Base-by-base conservation (phyloP, 2,113 vertebrate genomes). In the Notechis scutatus region DNA sequence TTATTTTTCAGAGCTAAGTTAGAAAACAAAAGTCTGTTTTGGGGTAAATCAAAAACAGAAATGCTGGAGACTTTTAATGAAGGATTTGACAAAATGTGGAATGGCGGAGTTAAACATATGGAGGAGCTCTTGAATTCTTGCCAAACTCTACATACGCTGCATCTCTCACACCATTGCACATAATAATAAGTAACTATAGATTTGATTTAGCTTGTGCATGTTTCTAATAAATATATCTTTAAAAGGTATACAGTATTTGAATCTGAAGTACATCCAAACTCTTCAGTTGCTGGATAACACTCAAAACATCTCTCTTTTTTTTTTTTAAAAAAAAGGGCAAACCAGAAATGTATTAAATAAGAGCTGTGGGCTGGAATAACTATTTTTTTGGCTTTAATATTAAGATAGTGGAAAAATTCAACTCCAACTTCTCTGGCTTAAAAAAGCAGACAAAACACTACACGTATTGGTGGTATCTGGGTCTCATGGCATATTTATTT, bases 31-130 rank as follows among this genome's bases (percentile, higher is more conserved):
- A 92, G 56, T 52, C 91, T 96, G 92, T 95, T 97, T 95, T 96
- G 93, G 93, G 95, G 94, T 95, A 96, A 97, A 96, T 96, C 95
- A 90, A 85, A 94, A 95, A 94, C 94, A 95, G 94, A 96, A 95
- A 96, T 92, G 95, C 90, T 96, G 88, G 94, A 89, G 85, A 95
- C 94, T 96, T 95, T 93, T 34, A 69, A 91, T 74, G 87, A 96
- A 94, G 93, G 92, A 90, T 91, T 93, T 88, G 91, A 95, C 90
- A 93, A 94, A 95, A 93, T 86, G 86, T 61, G 87, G 94, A 94
- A 95, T 55, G 20, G 87, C 89, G 0, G 0, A 34, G 89, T 91
- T 94, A 11, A 92, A 88, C n/a, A 90, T 81, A 69, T 92, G 94
- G 90, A 87, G 92, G 93, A 0, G 21, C 91, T 21, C 74, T 92